These are phyloP conservation scores for Agrochola macilenta DNA, from an alignment of 2,888 invertebrate genomes.

Conservation along the genomic window DNA sequence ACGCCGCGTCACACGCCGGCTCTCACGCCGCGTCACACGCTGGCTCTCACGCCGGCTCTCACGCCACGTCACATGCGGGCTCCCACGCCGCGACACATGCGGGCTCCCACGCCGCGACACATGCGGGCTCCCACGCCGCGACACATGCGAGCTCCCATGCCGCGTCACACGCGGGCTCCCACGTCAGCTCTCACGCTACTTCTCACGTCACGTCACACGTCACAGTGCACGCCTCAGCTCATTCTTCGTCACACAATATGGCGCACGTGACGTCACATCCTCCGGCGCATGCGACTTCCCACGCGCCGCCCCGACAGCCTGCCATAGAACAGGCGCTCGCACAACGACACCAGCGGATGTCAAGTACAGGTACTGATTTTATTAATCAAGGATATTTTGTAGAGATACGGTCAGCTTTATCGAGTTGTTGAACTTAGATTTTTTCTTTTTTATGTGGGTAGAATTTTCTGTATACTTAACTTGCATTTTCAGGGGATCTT, in stretches of 20 bases:
- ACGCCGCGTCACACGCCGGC: constrained; percentile 23
- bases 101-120: constrained; percentile 28
- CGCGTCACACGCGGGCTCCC: constrained; percentile 1
- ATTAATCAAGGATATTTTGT: neutral
- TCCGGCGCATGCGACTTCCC: constrained; percentile 84
- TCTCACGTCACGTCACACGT: constrained; percentile 85
- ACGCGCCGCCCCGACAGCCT: constrained; percentile 73
- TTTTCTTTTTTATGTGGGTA: no score
- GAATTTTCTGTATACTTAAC: neutral
- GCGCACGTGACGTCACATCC: constrained; percentile 47
- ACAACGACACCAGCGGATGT: constrained; percentile 84
- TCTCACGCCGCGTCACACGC: constrained; percentile 10
- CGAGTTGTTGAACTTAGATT: no score
- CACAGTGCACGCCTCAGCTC: constrained; percentile 50
- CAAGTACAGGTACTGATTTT: constrained; percentile 80
- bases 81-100: constrained; percentile 8
- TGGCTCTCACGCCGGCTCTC: constrained; percentile 35
- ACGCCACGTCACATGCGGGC: constrained; percentile 84
- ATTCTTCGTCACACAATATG: constrained; percentile 38
- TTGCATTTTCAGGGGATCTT: constrained; percentile 82
- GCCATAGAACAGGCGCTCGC: constrained; percentile 65
- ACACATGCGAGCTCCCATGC: constrained; percentile 28
- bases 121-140: constrained; percentile 31
- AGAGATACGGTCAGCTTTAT: neutral
- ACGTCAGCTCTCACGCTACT: constrained; percentile 42